Base-by-base conservation (phyloP, 2,797 vertebrate genomes). In the Antrozous pallidus region DNA sequence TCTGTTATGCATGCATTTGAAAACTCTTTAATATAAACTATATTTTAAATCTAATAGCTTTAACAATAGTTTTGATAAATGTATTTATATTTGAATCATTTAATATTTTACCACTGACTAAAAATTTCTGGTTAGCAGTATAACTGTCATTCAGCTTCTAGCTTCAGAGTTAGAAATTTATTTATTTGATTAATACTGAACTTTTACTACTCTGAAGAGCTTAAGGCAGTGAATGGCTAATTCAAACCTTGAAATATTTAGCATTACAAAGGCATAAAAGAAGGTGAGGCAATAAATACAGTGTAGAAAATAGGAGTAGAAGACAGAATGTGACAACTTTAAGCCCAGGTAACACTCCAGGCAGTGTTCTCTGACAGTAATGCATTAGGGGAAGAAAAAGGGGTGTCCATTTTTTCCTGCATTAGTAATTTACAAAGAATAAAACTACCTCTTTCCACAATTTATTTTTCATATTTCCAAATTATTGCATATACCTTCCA, bases 51-150 rank as follows among this genome's bases (percentile, higher is more conserved):
- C 11, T 94, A 93, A 93, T 63, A 93, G 33, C 67, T 94, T 49
- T 94, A 97, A 91, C 88, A 96, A 95, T 82, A 86, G 70, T 82
- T 95, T 95, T 93, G 93, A 97, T 92, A 40, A 88, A 88, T 77
- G 77, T 82, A 78, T 87, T 96, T 92, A 90, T 79, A 73, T 65
- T 93, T 96, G 84, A 96, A 88, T 94, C 78, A 90, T 85, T 97
- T 88, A 82, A 22, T 93, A 97, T 96, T 96, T 97, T 92, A 95
- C 58, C 36, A 77, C 69, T 86, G 88, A 90, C 81, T 96, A 73
- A 74, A 94, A 95, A 87, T 83, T 95, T 95, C 78, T 95, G n/a
- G 73, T 79, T 95, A 92, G 94, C 70, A 83, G 5, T 96, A 92
- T 86, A 95, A 88, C 81, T 95, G 84, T 95, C 96, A 93, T 65